Evolutionary conservation across 2,113 vertebrate species (phyloP).

Genomic region (Lethenteron reissneri): DNA sequence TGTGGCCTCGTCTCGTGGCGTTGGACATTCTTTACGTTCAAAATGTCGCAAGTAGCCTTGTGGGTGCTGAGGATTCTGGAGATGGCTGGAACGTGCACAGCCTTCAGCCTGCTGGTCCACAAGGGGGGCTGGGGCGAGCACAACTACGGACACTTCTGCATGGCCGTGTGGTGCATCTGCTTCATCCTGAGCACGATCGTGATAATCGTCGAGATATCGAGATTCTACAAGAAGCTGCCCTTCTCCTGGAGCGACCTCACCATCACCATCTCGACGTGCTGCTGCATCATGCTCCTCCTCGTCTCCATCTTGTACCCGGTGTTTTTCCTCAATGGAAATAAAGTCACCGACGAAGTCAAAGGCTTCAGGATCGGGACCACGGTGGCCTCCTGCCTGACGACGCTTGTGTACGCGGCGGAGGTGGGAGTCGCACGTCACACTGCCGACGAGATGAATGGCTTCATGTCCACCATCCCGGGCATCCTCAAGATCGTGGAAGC

Average conservation of each 20-base stretch:
- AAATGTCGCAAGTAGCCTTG: too few relatives aligned
- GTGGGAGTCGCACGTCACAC: not conserved
- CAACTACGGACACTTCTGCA: conserved; percentile 5
- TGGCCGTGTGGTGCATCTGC: conserved; percentile 1
- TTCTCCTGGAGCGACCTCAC: conserved; percentile 4
- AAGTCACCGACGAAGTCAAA: not conserved
- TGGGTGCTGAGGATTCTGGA: not conserved
- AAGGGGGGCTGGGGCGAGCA: not conserved
- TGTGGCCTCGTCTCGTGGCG: too few relatives aligned
- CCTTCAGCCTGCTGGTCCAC: conserved; percentile 4
- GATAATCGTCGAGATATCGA: not conserved
- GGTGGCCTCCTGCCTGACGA: not conserved
- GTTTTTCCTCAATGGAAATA: not conserved
- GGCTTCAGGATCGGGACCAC: not conserved
- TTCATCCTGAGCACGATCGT: not conserved
- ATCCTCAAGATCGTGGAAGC: not conserved
- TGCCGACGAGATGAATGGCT: not conserved
- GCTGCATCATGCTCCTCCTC: not conserved
- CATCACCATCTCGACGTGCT: not conserved
- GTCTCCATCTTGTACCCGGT: conserved; percentile 2
- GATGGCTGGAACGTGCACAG: not conserved
- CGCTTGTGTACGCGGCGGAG: not conserved
- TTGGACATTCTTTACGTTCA: too few relatives aligned
- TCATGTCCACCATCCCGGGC: conserved; percentile 4
- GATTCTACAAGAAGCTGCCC: not conserved